Percentiles rank a stretch among this genome's conserved stretches.
Evolutionary conservation across 2,888 invertebrate species (phyloP).

Genomic region (Lagria hirta): DNA sequence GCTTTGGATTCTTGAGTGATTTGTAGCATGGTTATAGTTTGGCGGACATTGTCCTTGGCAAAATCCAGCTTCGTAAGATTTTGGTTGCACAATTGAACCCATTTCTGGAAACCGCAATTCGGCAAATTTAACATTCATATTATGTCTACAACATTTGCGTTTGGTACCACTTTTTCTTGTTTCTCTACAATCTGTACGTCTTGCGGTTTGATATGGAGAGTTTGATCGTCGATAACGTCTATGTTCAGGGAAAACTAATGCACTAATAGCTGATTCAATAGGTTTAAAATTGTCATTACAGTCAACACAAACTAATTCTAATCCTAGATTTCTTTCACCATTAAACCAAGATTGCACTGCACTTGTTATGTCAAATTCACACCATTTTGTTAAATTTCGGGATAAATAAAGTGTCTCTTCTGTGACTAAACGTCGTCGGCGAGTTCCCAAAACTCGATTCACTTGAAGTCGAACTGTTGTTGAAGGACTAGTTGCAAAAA

Average conservation of each 20-base stretch:
- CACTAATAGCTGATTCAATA: conserved; percentile 44
- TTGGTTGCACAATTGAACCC: conserved; percentile 69
- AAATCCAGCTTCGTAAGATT: conserved; percentile 69
- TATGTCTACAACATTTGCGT: conserved; percentile 65
- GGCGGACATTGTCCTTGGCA: conserved; percentile 71
- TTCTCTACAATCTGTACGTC: conserved; percentile 58
- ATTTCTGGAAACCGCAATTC: conserved; percentile 58
- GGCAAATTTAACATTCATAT: conserved; percentile 66
- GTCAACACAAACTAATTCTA: conserved; percentile 59
- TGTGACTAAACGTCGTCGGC: conserved; percentile 50
- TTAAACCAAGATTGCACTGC: conserved; percentile 57
- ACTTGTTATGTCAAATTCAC: conserved; percentile 62
- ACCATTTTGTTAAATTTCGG: conserved; percentile 57
- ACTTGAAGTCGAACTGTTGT: conserved; percentile 43
- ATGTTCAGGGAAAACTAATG: conserved; percentile 46
- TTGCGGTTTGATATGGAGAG: conserved; percentile 45
- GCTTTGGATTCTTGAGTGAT: conserved; percentile 70
- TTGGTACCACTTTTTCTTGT: conserved; percentile 50
- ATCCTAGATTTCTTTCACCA: conserved; percentile 55
- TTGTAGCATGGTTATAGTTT: conserved; percentile 68
- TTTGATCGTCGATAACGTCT: conserved; percentile 40
- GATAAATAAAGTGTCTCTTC: conserved; percentile 50
- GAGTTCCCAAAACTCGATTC: conserved; percentile 51
- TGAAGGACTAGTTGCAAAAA: conserved; percentile 28
- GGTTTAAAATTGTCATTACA: conserved; percentile 53